Conservation (phyloP, 2,797 vertebrate species). For the Macroramphosus scolopax region DNA sequence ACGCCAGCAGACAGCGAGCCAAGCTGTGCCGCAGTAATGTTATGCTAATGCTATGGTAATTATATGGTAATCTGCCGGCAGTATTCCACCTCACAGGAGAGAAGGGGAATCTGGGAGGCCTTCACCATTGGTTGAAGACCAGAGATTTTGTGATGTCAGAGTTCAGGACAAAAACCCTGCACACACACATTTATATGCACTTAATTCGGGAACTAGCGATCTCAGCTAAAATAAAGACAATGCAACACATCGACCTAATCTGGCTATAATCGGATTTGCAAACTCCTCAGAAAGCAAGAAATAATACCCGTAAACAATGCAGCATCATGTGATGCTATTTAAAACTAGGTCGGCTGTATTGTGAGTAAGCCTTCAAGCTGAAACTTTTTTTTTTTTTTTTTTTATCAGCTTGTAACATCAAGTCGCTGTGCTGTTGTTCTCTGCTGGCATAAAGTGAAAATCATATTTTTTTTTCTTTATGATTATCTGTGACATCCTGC, state of each 20-base stretch:
- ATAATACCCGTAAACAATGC: constrained; percentile 65
- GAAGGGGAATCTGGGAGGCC: constrained; percentile 70
- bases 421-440: constrained; percentile 52
- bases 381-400: constrained; percentile 14
- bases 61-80: constrained; percentile 77
- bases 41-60: constrained; percentile 81
- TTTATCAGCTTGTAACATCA: constrained; percentile 49
- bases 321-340: constrained; percentile 41
- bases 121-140: constrained; percentile 77
- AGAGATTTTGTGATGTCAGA: constrained; percentile 73
- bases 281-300: constrained; percentile 63
- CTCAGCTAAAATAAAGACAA: constrained; percentile 62
- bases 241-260: constrained; percentile 55
- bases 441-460: constrained; percentile 42
- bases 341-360: constrained; percentile 44
- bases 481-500: constrained; percentile 54
- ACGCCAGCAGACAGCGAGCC: constrained; percentile 69
- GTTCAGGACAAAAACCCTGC: constrained; percentile 55
- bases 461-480: constrained; percentile 51
- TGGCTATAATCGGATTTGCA: constrained; percentile 66
- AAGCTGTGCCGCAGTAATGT: constrained; percentile 71
- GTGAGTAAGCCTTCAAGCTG: too few species aligned
- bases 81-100: constrained; percentile 76
- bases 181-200: constrained; percentile 2
- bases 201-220: constrained; percentile 46